Evolutionary conservation across 1,140 invertebrate species (phyloP).

Genomic region (roundworm (Caenorhabditis elegans)): WBcel235 BX284602.5:9708501-9709000

Average conservation of each 20-base stretch:
- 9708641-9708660: conserved; percentile 66
- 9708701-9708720: conserved; percentile 70
- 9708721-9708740: conserved; percentile 60
- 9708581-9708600: neutral
- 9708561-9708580: neutral
- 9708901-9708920: neutral
- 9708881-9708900: neutral
- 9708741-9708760: conserved; percentile 37
- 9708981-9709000: neutral
- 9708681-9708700: conserved; percentile 70
- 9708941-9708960: neutral
- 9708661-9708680: conserved; percentile 69
- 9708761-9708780: conserved; percentile 74
- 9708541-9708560: neutral
- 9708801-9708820: conserved; percentile 80
- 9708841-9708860: conserved; percentile 36
- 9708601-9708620: neutral
- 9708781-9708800: conserved; percentile 77
- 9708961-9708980: neutral
- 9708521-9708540: too few relatives aligned
- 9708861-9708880: neutral
- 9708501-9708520: too few relatives aligned
- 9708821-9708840: conserved; percentile 71
- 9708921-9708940: neutral
- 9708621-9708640: too few relatives aligned